A percentile compares a stretch with the other conserved stretches of the same genome.
These are phyloP conservation scores for Gonioctena quinquepunctata DNA, from an alignment of 1,140 invertebrate genomes.

Conservation along the genomic window DNA sequence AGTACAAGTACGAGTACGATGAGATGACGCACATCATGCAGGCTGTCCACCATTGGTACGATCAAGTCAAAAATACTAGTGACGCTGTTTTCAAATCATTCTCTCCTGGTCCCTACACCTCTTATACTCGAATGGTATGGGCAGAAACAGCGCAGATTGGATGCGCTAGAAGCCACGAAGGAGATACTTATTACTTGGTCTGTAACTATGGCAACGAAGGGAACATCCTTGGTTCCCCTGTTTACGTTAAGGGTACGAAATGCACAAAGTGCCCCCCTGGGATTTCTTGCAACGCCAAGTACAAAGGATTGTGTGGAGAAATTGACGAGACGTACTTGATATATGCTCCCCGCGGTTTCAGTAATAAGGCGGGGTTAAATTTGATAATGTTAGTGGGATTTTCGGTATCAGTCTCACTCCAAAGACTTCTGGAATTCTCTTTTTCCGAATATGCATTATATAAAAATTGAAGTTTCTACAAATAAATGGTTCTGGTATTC, in stretches of 20 bases:
- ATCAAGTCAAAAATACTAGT: background rate
- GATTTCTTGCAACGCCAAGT: background rate
- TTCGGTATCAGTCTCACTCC: too few species aligned
- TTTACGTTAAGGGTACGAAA: constrained; percentile 5
- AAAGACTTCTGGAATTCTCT: too few species aligned
- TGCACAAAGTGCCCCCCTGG: background rate
- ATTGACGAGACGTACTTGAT: background rate
- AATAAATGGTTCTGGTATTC: too few species aligned
- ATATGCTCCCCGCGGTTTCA: background rate
- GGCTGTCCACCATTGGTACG: constrained; percentile 11
- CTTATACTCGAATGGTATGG: constrained; percentile 22
- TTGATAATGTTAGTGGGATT: background rate
- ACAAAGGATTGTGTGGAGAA: constrained; percentile 12
- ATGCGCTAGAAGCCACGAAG: constrained; percentile 8
- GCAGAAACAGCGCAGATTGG: constrained; percentile 24
- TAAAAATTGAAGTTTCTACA: too few species aligned
- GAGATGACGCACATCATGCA: background rate
- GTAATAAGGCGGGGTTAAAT: background rate
- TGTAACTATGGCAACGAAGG: constrained; percentile 29
- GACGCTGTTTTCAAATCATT: too few species aligned
- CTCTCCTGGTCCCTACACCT: background rate
- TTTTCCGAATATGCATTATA: too few species aligned
- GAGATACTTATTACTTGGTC: background rate
- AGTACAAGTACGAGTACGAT: background rate
- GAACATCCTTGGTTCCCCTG: constrained; percentile 15